Evolutionary conservation across 2,797 vertebrate species (phyloP).

Genomic region (Brachyalestes nurse): DNA sequence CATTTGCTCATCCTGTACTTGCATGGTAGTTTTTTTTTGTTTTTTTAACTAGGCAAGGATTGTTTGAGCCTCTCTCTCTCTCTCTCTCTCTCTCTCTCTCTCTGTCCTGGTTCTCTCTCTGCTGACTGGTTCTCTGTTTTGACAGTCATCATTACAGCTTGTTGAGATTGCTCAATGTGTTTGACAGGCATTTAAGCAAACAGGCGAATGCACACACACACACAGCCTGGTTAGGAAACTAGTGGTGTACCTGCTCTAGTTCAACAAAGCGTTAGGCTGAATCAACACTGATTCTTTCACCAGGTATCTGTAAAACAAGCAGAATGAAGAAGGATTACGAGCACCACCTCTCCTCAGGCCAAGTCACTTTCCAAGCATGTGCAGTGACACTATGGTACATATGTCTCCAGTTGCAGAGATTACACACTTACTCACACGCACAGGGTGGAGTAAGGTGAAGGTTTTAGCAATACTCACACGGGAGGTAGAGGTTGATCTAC

Average conservation of each 20-base stretch:
- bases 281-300: neutral
- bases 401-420: neutral
- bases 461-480: conserved; percentile 18
- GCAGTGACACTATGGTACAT: neutral
- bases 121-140: conserved; percentile 56
- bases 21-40: neutral
- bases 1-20: conserved; percentile 23
- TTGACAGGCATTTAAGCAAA: conserved; percentile 51
- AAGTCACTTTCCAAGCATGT: neutral
- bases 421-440: neutral
- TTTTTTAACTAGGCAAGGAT: neutral
- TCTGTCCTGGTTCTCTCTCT: conserved; percentile 35
- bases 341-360: neutral
- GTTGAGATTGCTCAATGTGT: conserved; percentile 48
- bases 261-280: conserved; percentile 1
- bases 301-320: neutral
- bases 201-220: conserved; percentile 22
- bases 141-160: conserved; percentile 61
- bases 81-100: neutral
- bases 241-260: neutral
- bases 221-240: conserved; percentile 18
- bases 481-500: conserved; percentile 19
- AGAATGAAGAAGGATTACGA: conserved; percentile 1
- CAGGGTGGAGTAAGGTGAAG: conserved; percentile 20
- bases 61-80: neutral